A percentile compares a stretch with the other conserved stretches of the same genome.
phyloP scores from a whole-genome alignment of 2,797 vertebrate species.

The Pogoniulus pusillus region DNA sequence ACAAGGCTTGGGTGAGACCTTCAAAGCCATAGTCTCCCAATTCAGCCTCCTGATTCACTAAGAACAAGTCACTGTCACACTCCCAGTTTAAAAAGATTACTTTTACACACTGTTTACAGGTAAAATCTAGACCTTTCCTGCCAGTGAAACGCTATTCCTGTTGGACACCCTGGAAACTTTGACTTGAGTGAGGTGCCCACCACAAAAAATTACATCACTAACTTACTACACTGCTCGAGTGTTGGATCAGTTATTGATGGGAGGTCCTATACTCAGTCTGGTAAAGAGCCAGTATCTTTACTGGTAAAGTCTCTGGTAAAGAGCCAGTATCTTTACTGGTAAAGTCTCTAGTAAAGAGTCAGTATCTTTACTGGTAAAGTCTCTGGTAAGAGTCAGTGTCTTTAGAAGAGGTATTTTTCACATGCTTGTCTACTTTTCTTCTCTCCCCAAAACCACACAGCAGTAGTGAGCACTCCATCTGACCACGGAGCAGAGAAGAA shows the following conservation, averaged over 20 bases:
- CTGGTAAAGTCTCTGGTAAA: too few relatives aligned
- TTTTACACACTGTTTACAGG: not conserved
- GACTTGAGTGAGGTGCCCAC: not conserved
- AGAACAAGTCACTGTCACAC: fast-evolving
- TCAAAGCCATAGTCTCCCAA: not conserved
- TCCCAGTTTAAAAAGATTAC: not conserved
- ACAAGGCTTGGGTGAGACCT: not conserved
- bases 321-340: too few relatives aligned
- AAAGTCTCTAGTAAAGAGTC: too few relatives aligned
- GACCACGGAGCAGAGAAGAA: not conserved
- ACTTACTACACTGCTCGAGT: not conserved
- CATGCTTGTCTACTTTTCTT: not conserved
- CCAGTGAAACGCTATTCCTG: not conserved
- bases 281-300: not conserved
- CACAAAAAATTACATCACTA: not conserved
- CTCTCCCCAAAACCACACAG: not conserved
- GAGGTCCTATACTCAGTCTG: not conserved
- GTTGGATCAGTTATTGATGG: not conserved
- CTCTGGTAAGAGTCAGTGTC: too few relatives aligned
- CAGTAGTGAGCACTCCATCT: not conserved
- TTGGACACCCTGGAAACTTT: not conserved
- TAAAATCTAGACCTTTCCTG: not conserved
- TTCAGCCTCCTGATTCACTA: not conserved
- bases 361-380: too few relatives aligned
- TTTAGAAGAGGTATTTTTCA: not conserved